Evolutionary conservation across 2,797 vertebrate genomes (phyloP).

Genomic region (Sebastes itinus): DNA sequence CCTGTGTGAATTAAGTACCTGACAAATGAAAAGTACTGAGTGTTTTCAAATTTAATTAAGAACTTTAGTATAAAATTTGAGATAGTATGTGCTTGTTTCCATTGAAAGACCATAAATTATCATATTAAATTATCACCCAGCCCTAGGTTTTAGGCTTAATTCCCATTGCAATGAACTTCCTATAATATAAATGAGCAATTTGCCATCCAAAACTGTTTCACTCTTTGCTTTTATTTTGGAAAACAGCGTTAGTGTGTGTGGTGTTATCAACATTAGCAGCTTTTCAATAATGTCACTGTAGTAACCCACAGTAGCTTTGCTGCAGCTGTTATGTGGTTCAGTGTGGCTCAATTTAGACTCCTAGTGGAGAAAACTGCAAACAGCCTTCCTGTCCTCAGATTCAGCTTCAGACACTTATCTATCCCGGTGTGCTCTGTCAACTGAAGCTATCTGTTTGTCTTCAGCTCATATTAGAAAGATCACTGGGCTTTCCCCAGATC

Average conservation of each 20-base stretch:
- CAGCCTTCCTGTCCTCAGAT: not conserved
- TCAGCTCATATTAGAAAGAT: conserved; percentile 22
- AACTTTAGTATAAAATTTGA: no score
- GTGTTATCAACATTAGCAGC: not conserved
- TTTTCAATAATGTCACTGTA: not conserved
- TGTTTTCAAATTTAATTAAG: no score
- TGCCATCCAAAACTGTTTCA: conserved; percentile 32
- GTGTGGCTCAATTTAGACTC: conserved; percentile 45
- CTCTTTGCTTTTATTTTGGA: conserved; percentile 20
- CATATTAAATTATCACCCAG: no score
- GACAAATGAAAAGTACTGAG: no score
- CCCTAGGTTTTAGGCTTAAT: conserved; percentile 17
- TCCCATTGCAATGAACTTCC: conserved; percentile 40
- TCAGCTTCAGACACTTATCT: conserved; percentile 34
- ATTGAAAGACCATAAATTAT: no score
- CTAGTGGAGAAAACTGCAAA: conserved; percentile 41
- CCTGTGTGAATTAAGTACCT: no score
- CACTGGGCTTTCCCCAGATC: conserved; percentile 32
- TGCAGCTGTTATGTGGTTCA: not conserved
- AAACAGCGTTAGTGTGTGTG: not conserved
- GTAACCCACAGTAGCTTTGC: not conserved
- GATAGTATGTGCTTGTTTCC: no score
- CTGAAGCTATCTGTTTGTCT: conserved; percentile 16
- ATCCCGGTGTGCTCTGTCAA: conserved; percentile 17
- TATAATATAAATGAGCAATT: conserved; percentile 21